Evolutionary conservation across 2,113 vertebrate genomes (phyloP), one percentile per base, ranked within the genome.

Genomic region (Limnothrissa miodon): DNA sequence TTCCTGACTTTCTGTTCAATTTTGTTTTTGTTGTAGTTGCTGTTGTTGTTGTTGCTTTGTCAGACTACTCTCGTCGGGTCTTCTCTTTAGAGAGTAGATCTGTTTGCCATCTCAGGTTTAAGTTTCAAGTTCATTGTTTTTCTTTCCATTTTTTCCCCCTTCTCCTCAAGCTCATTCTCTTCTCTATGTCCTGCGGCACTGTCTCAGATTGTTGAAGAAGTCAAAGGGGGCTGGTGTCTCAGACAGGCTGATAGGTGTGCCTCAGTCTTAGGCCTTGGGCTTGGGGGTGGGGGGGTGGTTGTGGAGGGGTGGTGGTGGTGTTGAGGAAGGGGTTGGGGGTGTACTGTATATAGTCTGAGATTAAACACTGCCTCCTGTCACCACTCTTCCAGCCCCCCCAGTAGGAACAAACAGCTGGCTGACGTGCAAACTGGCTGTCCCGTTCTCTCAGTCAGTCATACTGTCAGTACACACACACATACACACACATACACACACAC

Each of bases 391-490:
- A 5, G 62, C 56, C 56, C 6, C 23, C 56, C 56, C n/a, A n/a
- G 56, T 25, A 29, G 62, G 29, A 70, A 70, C 62, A 70, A 70
- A 70, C 62, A 70, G 62, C 62, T 70, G 62, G 62, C 7, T 70
- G 62, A 33, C 29, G 62, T 70, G 62, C 62, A 25, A 70, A 29
- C 10, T 62, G 59, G 23, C 59, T 29, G n/a, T 51, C 48, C n/a
- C n/a, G 59, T 29, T 62, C 25, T n/a, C 59, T 62, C 59, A 62
- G n/a, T 62, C 59, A 29, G 59, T 62, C 59, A 25, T 62, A n/a
- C 23, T 62, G 59, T n/a, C n/a, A n/a, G n/a, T n/a, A n/a, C n/a
- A n/a, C n/a, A n/a, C n/a, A n/a, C n/a, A n/a, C n/a, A n/a, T 29
- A 15, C 1, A 4, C 13, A 51, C 46, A 25, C 39, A 19, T n/a